Base-by-base conservation (phyloP, 2,888 invertebrate species). In the Liopterus haemorrhoidalis region DNA sequence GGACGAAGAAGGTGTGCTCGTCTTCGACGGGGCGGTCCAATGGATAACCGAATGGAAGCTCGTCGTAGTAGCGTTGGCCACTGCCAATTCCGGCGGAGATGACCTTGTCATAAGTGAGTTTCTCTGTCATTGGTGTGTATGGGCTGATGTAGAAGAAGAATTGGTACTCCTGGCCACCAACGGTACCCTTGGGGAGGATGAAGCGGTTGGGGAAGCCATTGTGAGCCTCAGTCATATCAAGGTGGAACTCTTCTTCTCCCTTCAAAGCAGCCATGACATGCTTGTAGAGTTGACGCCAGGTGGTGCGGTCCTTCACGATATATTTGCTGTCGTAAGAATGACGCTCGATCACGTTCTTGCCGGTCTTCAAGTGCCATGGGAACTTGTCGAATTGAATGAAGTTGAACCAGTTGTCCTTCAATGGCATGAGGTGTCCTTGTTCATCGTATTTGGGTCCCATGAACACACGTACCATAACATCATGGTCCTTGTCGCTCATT, bases 191-290 rank as follows among this genome's bases (percentile, higher is more conserved):
- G 31, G 85, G 84, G 37, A 85, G 66, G 9, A 82, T 12, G 59
- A 15, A 85, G 66, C 84, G 79, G 16, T 76, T 72, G 2, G 87
- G 86, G 73, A 81, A 82, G 36, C 80, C 80, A 49, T 77, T 81
- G 58, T 80, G 70, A 54, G 70, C 73, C 65, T 75, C 74, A 58
- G 67, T 72, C 53, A 73, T 70, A 41, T 75, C 67, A 54, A 71
- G 65, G 53, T 70, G 72, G 62, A 76, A 72, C 28, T 73, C 68
- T 47, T 70, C 70, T 21, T 72, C 68, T 14, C 72, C 73, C 20
- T 76, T 65, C 33, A 69, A 50, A 33, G 79, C 74, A n/a, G 71
- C 61, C 53, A 79, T 74, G 21, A 85, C 67, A 56, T 75, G 74
- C 57, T 78, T 75, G 71, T 75, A 75, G 45, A 85, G 67, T 52